A percentile compares a stretch with the other conserved stretches of the same genome.
Conservation (phyloP, 2,888 invertebrate species). For the Hypercompe scribonia region DNA sequence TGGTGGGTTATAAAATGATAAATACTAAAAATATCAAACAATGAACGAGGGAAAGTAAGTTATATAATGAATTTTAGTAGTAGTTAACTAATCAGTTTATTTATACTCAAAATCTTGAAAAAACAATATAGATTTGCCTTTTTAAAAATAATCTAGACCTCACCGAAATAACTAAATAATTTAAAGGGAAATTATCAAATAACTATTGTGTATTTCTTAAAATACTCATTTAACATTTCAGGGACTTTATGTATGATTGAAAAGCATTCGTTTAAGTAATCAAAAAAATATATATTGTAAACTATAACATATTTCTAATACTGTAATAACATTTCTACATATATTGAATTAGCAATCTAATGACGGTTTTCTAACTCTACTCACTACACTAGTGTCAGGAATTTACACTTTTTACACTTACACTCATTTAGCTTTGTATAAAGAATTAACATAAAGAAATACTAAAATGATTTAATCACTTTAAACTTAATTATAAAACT, state of each 20-base stretch:
- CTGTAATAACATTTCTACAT: not conserved
- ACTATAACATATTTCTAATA: not conserved
- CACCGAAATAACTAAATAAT: not conserved
- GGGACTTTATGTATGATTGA: conserved; percentile 11
- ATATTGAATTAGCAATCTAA: not conserved
- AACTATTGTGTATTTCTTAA: not conserved
- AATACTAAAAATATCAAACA: no score
- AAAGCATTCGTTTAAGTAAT: conserved; percentile 9
- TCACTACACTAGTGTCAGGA: not conserved
- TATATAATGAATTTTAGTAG: no score
- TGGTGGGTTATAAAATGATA: no score
- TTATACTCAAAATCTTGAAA: not conserved
- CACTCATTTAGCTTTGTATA: not conserved
- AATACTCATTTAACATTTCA: conserved; percentile 14
- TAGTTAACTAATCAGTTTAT: not conserved
- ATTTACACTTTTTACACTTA: not conserved
- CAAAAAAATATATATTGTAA: not conserved
- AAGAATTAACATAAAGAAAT: not conserved
- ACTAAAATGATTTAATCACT: not conserved
- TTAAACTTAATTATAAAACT: not conserved
- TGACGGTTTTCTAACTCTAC: not conserved
- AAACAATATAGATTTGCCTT: not conserved
- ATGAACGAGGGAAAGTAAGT: no score
- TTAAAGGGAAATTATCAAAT: not conserved
- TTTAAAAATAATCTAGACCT: not conserved